Evolutionary conservation across 2,888 invertebrate species (phyloP).

Genomic region (Dynastes hyllus): DNA sequence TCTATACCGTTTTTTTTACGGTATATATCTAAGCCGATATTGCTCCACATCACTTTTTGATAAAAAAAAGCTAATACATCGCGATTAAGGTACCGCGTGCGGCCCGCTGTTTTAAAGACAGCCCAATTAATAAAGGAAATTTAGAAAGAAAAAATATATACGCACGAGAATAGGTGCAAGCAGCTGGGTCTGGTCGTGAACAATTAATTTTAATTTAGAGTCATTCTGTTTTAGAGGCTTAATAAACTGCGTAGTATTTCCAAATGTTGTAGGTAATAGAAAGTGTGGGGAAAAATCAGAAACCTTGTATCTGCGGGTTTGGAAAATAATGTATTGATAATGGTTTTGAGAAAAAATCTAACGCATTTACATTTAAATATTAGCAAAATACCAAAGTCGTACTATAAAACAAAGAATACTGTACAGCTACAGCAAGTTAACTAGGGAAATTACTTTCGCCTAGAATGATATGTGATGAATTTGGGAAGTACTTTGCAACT

Average conservation of each 20-base stretch:
- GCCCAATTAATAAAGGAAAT: slow-evolving; percentile 28
- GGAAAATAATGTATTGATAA: no score
- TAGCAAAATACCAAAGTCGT: no score
- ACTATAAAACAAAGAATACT: no score
- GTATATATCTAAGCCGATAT: neutral
- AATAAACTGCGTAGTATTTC: neutral
- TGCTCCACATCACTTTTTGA: slow-evolving; percentile 15
- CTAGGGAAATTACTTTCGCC: no score
- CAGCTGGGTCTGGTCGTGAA: neutral
- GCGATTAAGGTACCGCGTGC: slow-evolving; percentile 13
- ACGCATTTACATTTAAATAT: no score
- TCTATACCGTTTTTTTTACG: slow-evolving; percentile 3
- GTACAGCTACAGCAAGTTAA: no score
- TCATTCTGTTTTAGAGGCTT: neutral
- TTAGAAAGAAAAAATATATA: neutral
- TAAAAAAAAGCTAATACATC: slow-evolving; percentile 25
- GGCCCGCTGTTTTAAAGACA: slow-evolving; percentile 31
- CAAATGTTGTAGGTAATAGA: neutral
- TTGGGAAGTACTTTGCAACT: no score
- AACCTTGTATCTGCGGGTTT: no score
- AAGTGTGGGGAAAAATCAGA: no score
- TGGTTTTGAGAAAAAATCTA: no score
- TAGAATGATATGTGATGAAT: no score
- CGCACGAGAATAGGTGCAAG: slow-evolving; percentile 1
- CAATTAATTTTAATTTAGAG: slow-evolving; percentile 31